Evolutionary conservation across 2,888 invertebrate species (phyloP).

Genomic region (Drosophila subquinaria): DNA sequence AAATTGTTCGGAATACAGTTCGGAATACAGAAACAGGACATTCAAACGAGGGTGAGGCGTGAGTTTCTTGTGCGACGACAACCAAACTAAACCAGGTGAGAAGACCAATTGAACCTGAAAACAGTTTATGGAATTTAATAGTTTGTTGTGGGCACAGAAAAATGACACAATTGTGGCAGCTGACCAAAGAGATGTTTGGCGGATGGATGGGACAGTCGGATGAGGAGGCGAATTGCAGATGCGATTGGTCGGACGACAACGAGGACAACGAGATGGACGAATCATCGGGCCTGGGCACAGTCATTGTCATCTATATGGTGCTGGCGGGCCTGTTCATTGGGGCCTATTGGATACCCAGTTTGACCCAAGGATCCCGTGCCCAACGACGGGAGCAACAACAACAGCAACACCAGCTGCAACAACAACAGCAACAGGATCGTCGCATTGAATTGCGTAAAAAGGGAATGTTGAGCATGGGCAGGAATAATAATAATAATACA

Average conservation of each 20-base stretch:
- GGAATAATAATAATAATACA: not conserved
- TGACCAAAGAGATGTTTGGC: not conserved
- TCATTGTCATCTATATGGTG: conserved; percentile 27
- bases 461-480: not conserved
- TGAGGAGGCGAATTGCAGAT: conserved; percentile 19
- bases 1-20: conserved; percentile 29
- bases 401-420: not conserved
- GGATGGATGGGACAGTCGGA: conserved; percentile 7
- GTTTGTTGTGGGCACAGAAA: not conserved
- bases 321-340: conserved; percentile 34
- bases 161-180: conserved; percentile 42
- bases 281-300: conserved; percentile 45
- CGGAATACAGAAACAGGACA: conserved; percentile 16
- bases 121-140: not conserved
- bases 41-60: conserved; percentile 10
- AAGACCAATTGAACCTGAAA: not conserved
- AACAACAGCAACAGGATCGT: not conserved
- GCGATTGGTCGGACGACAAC: conserved; percentile 4
- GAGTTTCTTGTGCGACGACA: not conserved
- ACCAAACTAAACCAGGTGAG: conserved; percentile 1
- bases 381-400: not conserved
- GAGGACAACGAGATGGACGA: conserved; percentile 24
- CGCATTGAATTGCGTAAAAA: not conserved
- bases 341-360: conserved; percentile 14
- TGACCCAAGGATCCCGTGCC: not conserved